A percentile compares a stretch with the other conserved stretches of the same genome.
phyloP scores from a whole-genome alignment of 2,888 invertebrate species.

The Hoplodrina blanda region DNA sequence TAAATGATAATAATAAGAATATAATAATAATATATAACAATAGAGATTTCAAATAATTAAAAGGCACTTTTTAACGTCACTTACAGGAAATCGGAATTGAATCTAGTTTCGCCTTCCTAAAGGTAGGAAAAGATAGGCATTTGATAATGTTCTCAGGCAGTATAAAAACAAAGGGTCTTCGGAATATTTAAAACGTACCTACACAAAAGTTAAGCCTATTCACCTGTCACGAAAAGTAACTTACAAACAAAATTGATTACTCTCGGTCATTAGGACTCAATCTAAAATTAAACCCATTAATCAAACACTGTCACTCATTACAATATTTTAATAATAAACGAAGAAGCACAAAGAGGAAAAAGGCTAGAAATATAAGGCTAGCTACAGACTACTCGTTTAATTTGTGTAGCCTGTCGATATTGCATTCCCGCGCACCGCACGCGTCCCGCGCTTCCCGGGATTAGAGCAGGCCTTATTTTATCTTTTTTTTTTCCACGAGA shows the following conservation, averaged over 20 bases:
- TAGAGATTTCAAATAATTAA: too few species aligned
- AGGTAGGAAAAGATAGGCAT: not conserved
- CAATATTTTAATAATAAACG: conserved; percentile 62
- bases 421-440: conserved; percentile 61
- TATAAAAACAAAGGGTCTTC: not conserved
- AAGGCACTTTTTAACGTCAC: too few species aligned
- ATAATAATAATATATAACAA: too few species aligned
- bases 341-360: conserved; percentile 43
- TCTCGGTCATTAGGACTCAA: conserved; percentile 51
- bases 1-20: too few species aligned
- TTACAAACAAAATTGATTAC: conserved; percentile 54
- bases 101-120: not conserved
- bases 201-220: conserved; percentile 28
- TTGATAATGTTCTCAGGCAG: not conserved
- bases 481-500: conserved; percentile 69
- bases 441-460: conserved; percentile 55
- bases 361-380: conserved; percentile 51
- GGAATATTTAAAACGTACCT: not conserved
- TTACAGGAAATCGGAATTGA: not conserved
- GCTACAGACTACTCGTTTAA: conserved; percentile 64
- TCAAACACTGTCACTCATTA: conserved; percentile 65
- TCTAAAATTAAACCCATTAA: conserved; percentile 61
- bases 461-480: conserved; percentile 70
- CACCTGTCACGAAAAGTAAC: conserved; percentile 37
- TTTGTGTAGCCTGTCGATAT: conserved; percentile 76